Evolutionary conservation across 1,140 invertebrate species (phyloP).

Genomic region (Drosophila gunungcola): DNA sequence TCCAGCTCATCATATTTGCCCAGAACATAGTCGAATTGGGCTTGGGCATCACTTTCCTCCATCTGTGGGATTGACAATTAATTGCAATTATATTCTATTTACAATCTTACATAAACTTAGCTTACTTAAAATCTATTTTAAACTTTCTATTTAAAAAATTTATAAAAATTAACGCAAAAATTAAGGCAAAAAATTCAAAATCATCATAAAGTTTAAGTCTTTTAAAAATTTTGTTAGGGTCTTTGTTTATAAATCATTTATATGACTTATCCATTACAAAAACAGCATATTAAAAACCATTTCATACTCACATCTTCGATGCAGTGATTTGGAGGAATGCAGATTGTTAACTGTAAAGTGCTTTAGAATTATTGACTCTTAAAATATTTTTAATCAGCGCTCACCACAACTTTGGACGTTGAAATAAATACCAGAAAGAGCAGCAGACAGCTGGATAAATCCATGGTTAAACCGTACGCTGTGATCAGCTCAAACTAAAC

Average conservation of each 20-base stretch:
- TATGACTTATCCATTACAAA: no score
- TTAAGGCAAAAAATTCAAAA: not conserved
- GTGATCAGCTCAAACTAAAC: conserved; percentile 33
- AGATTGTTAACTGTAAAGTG: conserved; percentile 43
- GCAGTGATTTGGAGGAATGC: conserved; percentile 59
- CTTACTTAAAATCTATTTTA: no score
- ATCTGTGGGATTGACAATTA: conserved; percentile 37
- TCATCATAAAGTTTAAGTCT: no score
- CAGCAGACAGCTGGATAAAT: not conserved
- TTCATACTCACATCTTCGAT: conserved; percentile 66
- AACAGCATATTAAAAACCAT: no score
- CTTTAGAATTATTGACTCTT: not conserved
- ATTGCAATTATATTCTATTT: no score
- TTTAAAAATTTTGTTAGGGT: no score
- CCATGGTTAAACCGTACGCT: conserved; percentile 27
- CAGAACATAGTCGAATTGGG: conserved; percentile 61
- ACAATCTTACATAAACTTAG: no score
- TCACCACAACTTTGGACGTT: conserved; percentile 5
- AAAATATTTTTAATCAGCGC: not conserved
- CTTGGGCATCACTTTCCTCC: conserved; percentile 49
- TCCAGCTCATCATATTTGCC: conserved; percentile 68
- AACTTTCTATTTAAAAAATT: no score
- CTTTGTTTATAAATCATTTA: not conserved
- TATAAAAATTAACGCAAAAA: not conserved
- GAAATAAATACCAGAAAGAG: conserved; percentile 8